Percentiles rank a stretch among this genome's conserved stretches.
These are phyloP conservation scores for Pseudopipra pipra DNA, from an alignment of 2,113 vertebrate genomes.

Conservation along the genomic window DNA sequence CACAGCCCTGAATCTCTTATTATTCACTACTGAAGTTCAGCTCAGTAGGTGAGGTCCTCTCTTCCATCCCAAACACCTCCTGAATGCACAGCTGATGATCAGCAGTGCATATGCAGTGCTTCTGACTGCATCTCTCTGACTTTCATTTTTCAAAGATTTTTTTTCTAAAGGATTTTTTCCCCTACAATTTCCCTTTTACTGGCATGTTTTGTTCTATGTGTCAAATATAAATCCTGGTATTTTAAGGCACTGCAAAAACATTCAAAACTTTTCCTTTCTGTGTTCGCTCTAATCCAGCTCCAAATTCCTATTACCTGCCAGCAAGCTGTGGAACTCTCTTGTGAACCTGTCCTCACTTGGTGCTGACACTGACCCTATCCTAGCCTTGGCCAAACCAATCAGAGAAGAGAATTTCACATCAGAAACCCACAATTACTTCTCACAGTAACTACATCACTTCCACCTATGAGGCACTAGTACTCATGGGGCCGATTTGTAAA, in stretches of 20 bases:
- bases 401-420: background rate
- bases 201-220: background rate
- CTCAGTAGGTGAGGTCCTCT: background rate
- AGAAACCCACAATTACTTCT: background rate
- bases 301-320: background rate
- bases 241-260: background rate
- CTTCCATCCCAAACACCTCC: background rate
- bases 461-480: too few species aligned
- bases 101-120: rapidly evolving
- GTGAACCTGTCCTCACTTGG: background rate
- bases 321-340: background rate
- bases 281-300: background rate
- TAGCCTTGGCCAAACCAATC: background rate
- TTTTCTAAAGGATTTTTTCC: background rate
- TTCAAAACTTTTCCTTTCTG: background rate
- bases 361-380: background rate
- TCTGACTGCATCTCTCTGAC: background rate
- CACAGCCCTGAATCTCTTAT: rapidly evolving
- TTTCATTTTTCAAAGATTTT: background rate
- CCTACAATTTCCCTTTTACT: background rate
- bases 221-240: background rate
- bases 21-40: background rate
- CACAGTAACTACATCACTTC: background rate
- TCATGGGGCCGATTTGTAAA: background rate
- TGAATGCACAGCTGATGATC: background rate